These are phyloP conservation scores for Sitta carolinensis DNA, from an alignment of 2,797 vertebrate species.

Conservation along the genomic window DNA sequence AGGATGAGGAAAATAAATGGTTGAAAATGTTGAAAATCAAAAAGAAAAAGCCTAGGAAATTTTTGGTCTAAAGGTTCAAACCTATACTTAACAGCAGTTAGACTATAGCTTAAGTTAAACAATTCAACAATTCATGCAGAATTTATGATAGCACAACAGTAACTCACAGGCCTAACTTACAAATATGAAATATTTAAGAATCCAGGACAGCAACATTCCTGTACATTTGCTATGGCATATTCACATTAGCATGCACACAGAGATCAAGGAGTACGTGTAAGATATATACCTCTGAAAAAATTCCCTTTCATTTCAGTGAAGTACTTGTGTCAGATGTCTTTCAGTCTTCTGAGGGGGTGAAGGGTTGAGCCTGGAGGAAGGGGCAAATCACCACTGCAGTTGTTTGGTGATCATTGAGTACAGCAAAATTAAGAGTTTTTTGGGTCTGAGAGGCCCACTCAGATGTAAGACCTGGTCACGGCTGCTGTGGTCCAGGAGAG, in stretches of 20 bases:
- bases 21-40: not conserved
- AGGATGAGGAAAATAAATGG: rapidly evolving
- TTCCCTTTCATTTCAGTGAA: not conserved
- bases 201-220: not conserved
- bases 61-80: not conserved
- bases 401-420: rapidly evolving
- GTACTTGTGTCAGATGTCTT: not conserved
- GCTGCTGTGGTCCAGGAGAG: not conserved
- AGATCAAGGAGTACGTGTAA: not conserved
- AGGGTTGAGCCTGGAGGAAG: not conserved
- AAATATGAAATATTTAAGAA: not conserved
- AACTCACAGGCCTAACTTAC: not conserved
- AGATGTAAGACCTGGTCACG: not conserved
- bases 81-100: not conserved
- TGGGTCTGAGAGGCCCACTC: not conserved
- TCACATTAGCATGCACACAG: not conserved
- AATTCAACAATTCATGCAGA: not conserved
- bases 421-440: rapidly evolving
- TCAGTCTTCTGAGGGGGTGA: rapidly evolving
- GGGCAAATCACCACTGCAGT: not conserved
- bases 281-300: not conserved
- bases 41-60: not conserved
- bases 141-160: not conserved
- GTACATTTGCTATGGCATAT: not conserved
- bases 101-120: not conserved